Evolutionary conservation across 1,140 invertebrate genomes (phyloP).

Genomic region (Drosophila bifasciata): DNA sequence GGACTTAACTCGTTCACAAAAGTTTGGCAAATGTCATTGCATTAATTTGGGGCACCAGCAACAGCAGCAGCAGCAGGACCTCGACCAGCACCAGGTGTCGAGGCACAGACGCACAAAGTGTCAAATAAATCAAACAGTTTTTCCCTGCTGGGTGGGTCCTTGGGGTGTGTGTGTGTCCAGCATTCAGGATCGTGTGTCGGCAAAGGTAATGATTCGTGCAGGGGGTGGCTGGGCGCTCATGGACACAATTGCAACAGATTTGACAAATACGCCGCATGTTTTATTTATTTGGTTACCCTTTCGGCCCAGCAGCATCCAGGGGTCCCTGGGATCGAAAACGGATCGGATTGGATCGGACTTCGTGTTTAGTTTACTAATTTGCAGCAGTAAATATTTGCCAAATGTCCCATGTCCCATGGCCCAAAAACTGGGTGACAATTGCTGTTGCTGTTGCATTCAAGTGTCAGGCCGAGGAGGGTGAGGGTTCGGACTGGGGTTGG

Average conservation of each 20-base stretch:
- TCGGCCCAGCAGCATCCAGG: not conserved
- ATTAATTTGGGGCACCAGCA: conserved; percentile 74
- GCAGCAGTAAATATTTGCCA: conserved; percentile 67
- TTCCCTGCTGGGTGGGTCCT: not conserved
- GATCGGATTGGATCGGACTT: not conserved
- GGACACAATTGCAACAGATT: conserved; percentile 68
- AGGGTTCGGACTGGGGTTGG: conserved; percentile 3
- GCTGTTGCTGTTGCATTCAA: conserved; percentile 67
- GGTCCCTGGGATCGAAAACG: not conserved
- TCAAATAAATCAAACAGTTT: conserved; percentile 66
- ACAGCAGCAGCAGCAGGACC: conserved; percentile 67
- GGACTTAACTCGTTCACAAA: conserved; percentile 74
- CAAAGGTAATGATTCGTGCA: conserved; percentile 64
- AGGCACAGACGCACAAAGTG: conserved; percentile 46
- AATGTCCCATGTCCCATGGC: conserved; percentile 21
- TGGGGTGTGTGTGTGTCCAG: conserved; percentile 14
- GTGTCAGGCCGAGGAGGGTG: conserved; percentile 29
- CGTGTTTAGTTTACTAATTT: conserved; percentile 78
- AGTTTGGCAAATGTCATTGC: conserved; percentile 73
- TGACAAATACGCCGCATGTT: conserved; percentile 73
- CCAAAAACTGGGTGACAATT: conserved; percentile 67
- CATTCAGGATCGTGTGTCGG: conserved; percentile 11
- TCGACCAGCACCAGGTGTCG: conserved; percentile 34
- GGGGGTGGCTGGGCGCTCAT: conserved; percentile 18
- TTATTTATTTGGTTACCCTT: conserved; percentile 50